Conservation (phyloP, 2,797 vertebrate species). For the Argyrosomus regius region DNA sequence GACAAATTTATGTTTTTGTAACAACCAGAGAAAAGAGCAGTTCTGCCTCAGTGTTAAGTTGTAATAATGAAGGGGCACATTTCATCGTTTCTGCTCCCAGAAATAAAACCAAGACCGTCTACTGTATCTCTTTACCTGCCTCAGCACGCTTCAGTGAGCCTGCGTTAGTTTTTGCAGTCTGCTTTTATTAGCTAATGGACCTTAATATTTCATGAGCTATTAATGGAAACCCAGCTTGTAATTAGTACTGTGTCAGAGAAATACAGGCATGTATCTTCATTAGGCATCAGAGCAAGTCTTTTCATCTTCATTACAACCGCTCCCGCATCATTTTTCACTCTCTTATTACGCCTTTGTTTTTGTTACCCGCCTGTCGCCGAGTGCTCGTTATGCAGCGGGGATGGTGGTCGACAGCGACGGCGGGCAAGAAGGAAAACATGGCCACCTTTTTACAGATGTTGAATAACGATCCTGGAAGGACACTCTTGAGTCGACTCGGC, state of each 20-base stretch:
- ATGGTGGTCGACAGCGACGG: slow-evolving; percentile 26
- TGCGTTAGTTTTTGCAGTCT: slow-evolving; percentile 62
- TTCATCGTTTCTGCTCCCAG: slow-evolving; percentile 61
- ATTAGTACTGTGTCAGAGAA: slow-evolving; percentile 84
- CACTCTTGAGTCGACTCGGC: neutral
- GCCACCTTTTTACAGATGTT: slow-evolving; percentile 48
- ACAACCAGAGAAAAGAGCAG: slow-evolving; percentile 7
- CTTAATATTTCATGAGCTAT: slow-evolving; percentile 89
- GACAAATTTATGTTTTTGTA: slow-evolving; percentile 47
- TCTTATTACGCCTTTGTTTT: slow-evolving; percentile 80
- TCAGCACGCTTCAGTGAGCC: slow-evolving; percentile 48
- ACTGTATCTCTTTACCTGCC: slow-evolving; percentile 70
- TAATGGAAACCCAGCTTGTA: slow-evolving; percentile 82
- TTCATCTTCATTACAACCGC: slow-evolving; percentile 85
- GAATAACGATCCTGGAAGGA: slow-evolving; percentile 50
- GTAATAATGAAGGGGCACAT: slow-evolving; percentile 67
- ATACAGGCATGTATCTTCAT: slow-evolving; percentile 84
- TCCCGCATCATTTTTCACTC: slow-evolving; percentile 79
- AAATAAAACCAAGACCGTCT: slow-evolving; percentile 67
- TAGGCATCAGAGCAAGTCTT: slow-evolving; percentile 78
- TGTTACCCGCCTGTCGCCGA: slow-evolving; percentile 60
- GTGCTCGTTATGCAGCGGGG: slow-evolving; percentile 57
- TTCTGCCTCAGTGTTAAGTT: slow-evolving; percentile 50
- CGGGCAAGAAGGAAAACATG: slow-evolving; percentile 38
- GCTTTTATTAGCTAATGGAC: slow-evolving; percentile 87